Percentiles rank a stretch among this genome's conserved stretches.
phyloP scores from a whole-genome alignment of 1,140 invertebrate species.

The Leptestheria dahalacensis region DNA sequence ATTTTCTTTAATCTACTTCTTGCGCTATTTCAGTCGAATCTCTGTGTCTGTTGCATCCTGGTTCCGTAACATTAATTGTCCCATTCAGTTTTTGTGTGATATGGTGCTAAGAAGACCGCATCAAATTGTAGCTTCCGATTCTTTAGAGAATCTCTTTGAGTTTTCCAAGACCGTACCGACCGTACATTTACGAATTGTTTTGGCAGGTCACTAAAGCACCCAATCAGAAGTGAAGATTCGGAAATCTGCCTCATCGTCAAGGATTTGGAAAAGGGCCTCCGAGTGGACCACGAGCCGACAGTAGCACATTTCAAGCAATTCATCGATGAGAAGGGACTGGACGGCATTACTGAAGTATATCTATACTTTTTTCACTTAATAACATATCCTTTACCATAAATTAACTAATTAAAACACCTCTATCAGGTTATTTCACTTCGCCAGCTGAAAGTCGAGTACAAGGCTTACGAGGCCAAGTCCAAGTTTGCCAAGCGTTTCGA shows the following conservation, averaged over 20 bases:
- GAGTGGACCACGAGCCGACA: conserved; percentile 25
- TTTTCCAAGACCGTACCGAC: too few species aligned
- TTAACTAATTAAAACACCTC: not conserved
- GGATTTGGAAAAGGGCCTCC: conserved; percentile 24
- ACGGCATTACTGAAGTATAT: conserved; percentile 19
- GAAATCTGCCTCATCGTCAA: conserved; percentile 29
- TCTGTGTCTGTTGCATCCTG: too few species aligned
- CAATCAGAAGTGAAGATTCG: conserved; percentile 9
- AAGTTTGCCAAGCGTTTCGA: conserved; percentile 28
- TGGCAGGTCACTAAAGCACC: conserved; percentile 15
- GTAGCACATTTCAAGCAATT: conserved; percentile 24
- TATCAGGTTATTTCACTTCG: conserved; percentile 27
- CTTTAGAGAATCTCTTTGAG: too few species aligned
- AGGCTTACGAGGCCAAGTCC: conserved; percentile 27
- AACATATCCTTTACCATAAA: too few species aligned
- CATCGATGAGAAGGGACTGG: conserved; percentile 21
- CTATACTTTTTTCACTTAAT: not conserved
- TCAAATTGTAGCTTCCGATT: too few species aligned
- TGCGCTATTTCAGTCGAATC: too few species aligned
- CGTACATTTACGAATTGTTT: not conserved
- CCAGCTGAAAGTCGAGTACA: conserved; percentile 26
- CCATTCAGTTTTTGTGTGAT: too few species aligned
- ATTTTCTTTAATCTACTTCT: too few species aligned
- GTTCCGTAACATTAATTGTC: too few species aligned
- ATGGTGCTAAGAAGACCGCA: too few species aligned